Evolutionary conservation across 92 coral and sea anemone genomes (phyloP).

Genomic region (Epizoanthus rinbou): DNA sequence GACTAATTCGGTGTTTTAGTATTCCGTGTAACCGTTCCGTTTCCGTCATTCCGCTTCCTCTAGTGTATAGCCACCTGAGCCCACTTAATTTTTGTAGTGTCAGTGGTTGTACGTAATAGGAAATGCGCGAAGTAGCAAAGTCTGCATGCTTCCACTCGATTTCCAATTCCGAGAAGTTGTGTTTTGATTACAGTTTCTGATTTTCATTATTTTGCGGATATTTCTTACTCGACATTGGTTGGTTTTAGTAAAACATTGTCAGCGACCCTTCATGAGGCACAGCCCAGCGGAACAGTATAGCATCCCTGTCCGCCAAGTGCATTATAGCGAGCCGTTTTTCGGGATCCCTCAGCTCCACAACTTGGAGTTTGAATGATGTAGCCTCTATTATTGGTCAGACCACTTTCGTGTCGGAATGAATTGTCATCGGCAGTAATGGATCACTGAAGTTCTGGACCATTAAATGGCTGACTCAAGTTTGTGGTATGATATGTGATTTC

Average conservation of each 20-base stretch:
- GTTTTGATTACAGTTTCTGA: constrained; percentile 31
- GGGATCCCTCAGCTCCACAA: background rate
- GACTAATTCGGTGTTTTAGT: no score
- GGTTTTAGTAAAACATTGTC: constrained; percentile 13
- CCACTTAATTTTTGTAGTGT: background rate
- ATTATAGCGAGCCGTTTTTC: background rate
- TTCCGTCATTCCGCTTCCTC: no score
- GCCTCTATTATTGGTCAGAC: background rate
- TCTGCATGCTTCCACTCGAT: constrained; percentile 33
- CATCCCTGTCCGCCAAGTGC: background rate
- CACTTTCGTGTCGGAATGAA: constrained; percentile 32
- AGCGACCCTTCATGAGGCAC: constrained; percentile 27
- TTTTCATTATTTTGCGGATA: constrained; percentile 20
- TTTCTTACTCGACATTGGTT: constrained; percentile 35
- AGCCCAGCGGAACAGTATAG: background rate
- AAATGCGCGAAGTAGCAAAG: constrained; percentile 18
- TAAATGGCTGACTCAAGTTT: constrained; percentile 45
- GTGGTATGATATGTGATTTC: constrained; percentile 77
- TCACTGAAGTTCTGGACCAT: constrained; percentile 38
- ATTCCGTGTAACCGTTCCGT: no score
- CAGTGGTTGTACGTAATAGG: background rate
- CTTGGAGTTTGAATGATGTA: constrained; percentile 16
- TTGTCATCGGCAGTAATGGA: constrained; percentile 39
- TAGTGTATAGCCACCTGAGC: no score
- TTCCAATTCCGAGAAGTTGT: constrained; percentile 33